Percentiles rank a stretch among this genome's conserved stretches.
These are phyloP conservation scores for Trisateles emortualis DNA, from an alignment of 2,888 invertebrate species.

Conservation along the genomic window DNA sequence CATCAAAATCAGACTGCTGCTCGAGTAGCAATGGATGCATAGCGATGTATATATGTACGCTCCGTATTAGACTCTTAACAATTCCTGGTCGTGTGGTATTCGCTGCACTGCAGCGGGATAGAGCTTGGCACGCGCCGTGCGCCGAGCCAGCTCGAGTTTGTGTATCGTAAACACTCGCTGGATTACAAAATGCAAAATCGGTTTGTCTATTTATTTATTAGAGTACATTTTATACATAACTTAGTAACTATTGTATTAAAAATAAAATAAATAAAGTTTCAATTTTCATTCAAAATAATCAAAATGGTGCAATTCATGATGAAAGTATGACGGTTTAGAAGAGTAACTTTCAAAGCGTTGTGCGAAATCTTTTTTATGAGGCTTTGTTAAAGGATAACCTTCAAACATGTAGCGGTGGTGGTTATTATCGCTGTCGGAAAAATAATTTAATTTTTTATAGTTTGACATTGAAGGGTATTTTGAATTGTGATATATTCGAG, in stretches of 20 bases:
- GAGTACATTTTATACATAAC: conserved; percentile 6
- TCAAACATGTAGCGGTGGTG: conserved; percentile 44
- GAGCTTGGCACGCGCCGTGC: conserved; percentile 50
- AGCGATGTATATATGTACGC: background rate
- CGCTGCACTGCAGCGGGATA: conserved; percentile 55
- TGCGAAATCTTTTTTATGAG: conserved; percentile 14
- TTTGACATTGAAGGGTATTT: conserved; percentile 34
- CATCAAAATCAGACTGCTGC: conserved; percentile 3
- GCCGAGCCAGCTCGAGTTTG: conserved; percentile 41
- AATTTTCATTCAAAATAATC: conserved; percentile 57
- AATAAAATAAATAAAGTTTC: background rate
- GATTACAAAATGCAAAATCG: conserved; percentile 50
- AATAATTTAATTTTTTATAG: conserved; percentile 45
- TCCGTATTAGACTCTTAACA: conserved; percentile 17
- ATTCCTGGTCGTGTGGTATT: conserved; percentile 50
- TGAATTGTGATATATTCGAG: background rate
- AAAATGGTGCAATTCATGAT: conserved; percentile 62
- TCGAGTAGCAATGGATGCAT: conserved; percentile 44
- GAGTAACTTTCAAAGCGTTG: conserved; percentile 21
- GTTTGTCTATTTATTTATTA: conserved; percentile 8
- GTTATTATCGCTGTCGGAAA: conserved; percentile 30
- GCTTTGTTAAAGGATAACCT: conserved; percentile 41
- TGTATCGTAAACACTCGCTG: conserved; percentile 49
- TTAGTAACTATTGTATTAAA: background rate
- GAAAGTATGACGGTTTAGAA: conserved; percentile 60